Base-by-base conservation (phyloP, 2,888 invertebrate species). In the Adela reaumurella region DNA sequence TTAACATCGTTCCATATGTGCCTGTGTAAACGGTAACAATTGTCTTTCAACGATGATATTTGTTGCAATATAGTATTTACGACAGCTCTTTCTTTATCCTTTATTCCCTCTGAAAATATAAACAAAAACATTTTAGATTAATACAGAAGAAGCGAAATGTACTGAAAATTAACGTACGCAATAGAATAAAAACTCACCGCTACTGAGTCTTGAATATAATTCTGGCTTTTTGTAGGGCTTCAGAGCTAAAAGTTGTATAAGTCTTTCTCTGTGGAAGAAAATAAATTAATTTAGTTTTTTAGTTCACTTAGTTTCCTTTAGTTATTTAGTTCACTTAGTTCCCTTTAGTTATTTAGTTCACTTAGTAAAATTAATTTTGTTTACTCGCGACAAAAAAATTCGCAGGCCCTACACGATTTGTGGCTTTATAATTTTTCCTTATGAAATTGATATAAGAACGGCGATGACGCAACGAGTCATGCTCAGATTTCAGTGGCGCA, bases 221-320 rank as follows among this genome's bases (percentile, higher is more conserved):
- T 97, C 96, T 51, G 92, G 92, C 81, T 94, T 96, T 79, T 95
- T 97, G 78, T 89, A 94, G 55, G 95, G 90, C 79, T 90, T 89
- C 73, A 96, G 78, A 59, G 96, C 97, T 73, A 97, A 83, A 69
- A 96, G 83, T 72, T 97, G 97, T 68, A 97, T 92, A 67, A 97
- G 86, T 74, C 96, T 87, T 81, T 96, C 96, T 74, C 94, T 92
- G 81, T 62, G 84, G 81, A 68, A 35, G 35, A 35, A 35, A 35
- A 35, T 3, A 11, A 35, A 24, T 24, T n/a, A n/a, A n/a, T n/a
- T n/a, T n/a, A n/a, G n/a, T n/a, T n/a, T n/a, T n/a, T n/a, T n/a
- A n/a, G n/a, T n/a, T n/a, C n/a, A n/a, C n/a, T n/a, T n/a, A n/a
- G n/a, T n/a, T n/a, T n/a, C n/a, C n/a, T n/a, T n/a, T n/a, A n/a